phyloP scores from a whole-genome alignment of 2,113 vertebrate species.

The Cyphomyrus discorhynchus region DNA sequence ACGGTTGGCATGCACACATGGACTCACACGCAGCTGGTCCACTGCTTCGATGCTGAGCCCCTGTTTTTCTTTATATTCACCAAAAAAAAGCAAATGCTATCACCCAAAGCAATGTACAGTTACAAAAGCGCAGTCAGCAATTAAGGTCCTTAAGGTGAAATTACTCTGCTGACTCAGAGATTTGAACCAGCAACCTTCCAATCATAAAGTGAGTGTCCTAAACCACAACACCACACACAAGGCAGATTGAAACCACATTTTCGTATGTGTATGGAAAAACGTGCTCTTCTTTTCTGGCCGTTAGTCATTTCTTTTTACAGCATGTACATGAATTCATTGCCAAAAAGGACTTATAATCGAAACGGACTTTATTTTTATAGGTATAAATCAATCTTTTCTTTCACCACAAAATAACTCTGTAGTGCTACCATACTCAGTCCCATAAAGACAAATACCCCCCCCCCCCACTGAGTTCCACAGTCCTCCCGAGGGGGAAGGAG shows the following conservation, averaged over 20 bases:
- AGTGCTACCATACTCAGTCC: background rate
- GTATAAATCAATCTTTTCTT: background rate
- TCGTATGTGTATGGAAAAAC: background rate
- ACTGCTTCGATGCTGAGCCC: background rate
- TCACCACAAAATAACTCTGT: background rate
- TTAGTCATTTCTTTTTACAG: background rate
- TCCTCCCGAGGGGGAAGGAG: background rate
- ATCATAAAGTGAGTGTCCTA: background rate
- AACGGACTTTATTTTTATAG: background rate
- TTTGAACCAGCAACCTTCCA: background rate
- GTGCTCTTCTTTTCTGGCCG: background rate
- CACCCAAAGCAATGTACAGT: background rate
- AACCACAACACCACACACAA: background rate
- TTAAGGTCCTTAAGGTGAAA: background rate
- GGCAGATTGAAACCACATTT: background rate
- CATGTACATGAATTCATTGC: background rate
- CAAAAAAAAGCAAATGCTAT: background rate
- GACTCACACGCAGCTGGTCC: background rate
- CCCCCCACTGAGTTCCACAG: background rate
- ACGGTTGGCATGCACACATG: background rate
- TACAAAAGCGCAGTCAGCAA: background rate
- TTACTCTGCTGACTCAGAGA: background rate
- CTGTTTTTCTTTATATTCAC: background rate
- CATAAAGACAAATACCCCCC: background rate
- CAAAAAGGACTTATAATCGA: background rate